phyloP scores from a whole-genome alignment of 2,888 invertebrate genomes.

The Chymomyza caudatula region DNA sequence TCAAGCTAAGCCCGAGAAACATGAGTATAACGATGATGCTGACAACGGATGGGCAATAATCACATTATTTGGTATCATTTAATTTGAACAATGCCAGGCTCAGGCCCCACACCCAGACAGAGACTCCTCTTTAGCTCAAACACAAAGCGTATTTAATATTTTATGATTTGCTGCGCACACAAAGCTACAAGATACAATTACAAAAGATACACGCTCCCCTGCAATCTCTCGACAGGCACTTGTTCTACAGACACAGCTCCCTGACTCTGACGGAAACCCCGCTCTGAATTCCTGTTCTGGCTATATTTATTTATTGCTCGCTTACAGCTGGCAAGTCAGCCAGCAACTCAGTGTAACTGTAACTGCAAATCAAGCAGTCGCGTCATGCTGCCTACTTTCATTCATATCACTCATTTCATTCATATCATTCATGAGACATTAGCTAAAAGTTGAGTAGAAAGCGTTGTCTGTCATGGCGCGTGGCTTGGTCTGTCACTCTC shows the following conservation, averaged over 20 bases:
- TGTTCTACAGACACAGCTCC: no score
- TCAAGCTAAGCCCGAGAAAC: constrained; percentile 12
- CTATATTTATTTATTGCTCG: constrained; percentile 54
- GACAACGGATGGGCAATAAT: constrained; percentile 46
- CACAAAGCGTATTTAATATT: constrained; percentile 61
- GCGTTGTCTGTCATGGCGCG: constrained; percentile 20
- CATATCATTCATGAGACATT: constrained; percentile 35
- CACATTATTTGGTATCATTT: constrained; percentile 68
- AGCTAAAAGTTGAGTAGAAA: constrained; percentile 42
- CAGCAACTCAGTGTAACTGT: background rate
- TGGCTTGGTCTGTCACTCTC: constrained; percentile 9
- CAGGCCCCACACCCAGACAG: background rate
- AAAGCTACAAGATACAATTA: constrained; percentile 24
- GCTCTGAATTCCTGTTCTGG: background rate
- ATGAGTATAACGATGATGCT: constrained; percentile 13
- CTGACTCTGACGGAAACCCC: background rate
- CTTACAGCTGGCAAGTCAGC: constrained; percentile 64
- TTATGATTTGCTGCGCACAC: constrained; percentile 47
- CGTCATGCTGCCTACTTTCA: constrained; percentile 51
- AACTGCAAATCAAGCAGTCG: background rate
- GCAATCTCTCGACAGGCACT: no score
- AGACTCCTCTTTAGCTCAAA: background rate
- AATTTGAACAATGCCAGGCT: constrained; percentile 56
- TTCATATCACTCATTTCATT: constrained; percentile 50
- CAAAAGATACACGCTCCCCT: background rate